Evolutionary conservation across 1,140 invertebrate genomes (phyloP).

Genomic region (Bombus picipes): DNA sequence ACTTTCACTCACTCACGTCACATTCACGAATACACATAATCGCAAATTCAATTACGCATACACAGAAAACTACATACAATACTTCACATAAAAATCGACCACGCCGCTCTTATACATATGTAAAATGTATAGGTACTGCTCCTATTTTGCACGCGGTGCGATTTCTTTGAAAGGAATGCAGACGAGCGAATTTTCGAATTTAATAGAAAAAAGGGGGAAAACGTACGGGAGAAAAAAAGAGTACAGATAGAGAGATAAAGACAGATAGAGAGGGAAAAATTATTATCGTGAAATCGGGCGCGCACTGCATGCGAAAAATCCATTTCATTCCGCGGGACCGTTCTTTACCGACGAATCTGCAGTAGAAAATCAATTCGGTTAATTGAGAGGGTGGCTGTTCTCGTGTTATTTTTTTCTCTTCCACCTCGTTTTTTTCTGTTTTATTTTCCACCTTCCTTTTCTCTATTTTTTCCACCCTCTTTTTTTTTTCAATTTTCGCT

Average conservation of each 20-base stretch:
- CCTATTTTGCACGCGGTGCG: not conserved
- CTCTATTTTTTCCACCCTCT: not conserved
- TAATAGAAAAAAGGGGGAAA: not conserved
- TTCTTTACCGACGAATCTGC: constrained; percentile 63
- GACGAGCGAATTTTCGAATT: constrained; percentile 20
- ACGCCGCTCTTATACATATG: too few relatives aligned
- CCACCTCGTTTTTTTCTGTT: not conserved
- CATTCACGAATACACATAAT: not conserved
- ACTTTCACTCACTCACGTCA: not conserved
- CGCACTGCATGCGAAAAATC: constrained; percentile 59
- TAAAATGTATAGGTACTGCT: not conserved
- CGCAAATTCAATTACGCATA: not conserved
- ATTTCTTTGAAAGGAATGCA: constrained; percentile 28
- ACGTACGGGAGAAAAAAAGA: not conserved
- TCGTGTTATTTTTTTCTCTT: constrained; percentile 24
- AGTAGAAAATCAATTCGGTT: constrained; percentile 75
- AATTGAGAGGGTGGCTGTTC: constrained; percentile 71
- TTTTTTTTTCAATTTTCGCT: not conserved
- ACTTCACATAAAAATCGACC: constrained; percentile 7
- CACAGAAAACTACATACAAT: not conserved
- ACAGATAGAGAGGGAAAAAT: not conserved
- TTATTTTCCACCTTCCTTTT: too few relatives aligned
- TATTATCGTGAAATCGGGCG: constrained; percentile 27
- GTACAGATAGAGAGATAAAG: not conserved
- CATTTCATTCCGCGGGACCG: constrained; percentile 46